Conservation (phyloP, 2,888 invertebrate genomes). For the Athrips mouffetella region DNA sequence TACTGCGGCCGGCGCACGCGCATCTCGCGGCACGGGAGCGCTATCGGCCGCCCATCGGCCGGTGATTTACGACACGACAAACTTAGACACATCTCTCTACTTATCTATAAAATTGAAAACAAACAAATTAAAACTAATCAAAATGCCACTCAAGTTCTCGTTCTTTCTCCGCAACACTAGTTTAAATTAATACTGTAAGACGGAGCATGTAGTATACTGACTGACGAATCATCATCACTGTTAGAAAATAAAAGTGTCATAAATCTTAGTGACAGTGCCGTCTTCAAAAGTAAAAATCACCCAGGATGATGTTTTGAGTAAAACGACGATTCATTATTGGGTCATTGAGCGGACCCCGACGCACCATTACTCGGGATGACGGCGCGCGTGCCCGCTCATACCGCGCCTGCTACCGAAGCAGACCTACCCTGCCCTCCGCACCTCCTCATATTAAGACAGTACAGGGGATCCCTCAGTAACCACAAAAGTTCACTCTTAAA, state of each 20-base stretch:
- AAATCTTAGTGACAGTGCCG: constrained; percentile 29
- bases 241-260: constrained; percentile 22
- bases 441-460: constrained; percentile 24
- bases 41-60: constrained; percentile 63
- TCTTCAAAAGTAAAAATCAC: constrained; percentile 53
- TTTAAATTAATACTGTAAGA: constrained; percentile 6
- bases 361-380: constrained; percentile 73
- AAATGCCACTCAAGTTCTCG: constrained; percentile 19
- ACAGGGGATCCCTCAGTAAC: constrained; percentile 36
- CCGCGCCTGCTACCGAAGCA: constrained; percentile 33
- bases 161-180: constrained; percentile 16
- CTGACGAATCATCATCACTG: constrained; percentile 19
- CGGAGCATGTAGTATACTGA: constrained; percentile 4
- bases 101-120: constrained; percentile 32
- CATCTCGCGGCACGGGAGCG: constrained; percentile 41
- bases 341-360: constrained; percentile 61
- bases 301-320: constrained; percentile 57
- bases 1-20: constrained; percentile 28
- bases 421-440: constrained; percentile 37
- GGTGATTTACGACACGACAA: constrained; percentile 63
- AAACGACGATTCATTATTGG: constrained; percentile 69
- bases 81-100: constrained; percentile 49
- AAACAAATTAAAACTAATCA: constrained; percentile 35
- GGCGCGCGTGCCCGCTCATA: constrained; percentile 66
- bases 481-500: constrained; percentile 50